Conservation (phyloP, 2,888 invertebrate genomes). For the Amorpha juglandis region DNA sequence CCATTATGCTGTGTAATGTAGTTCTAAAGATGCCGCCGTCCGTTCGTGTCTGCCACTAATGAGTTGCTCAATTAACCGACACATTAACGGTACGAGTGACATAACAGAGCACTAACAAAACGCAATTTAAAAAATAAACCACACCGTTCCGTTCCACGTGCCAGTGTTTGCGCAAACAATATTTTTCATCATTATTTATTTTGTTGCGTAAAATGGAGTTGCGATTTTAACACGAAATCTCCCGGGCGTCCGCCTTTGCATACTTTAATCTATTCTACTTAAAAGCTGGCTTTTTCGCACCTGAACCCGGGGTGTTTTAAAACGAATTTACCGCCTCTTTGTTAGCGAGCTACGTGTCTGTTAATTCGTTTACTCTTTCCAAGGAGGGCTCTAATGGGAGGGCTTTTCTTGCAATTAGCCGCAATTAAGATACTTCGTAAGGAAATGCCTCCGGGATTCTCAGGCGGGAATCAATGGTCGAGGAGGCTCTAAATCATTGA, state of each 20-base stretch:
- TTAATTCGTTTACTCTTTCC: conserved; percentile 81
- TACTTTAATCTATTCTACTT: conserved; percentile 75
- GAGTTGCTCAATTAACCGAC: conserved; percentile 67
- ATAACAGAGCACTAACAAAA: conserved; percentile 31
- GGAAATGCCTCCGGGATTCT: conserved; percentile 57
- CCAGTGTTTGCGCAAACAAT: conserved; percentile 34
- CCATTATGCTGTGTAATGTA: conserved; percentile 34
- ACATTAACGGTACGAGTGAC: conserved; percentile 31
- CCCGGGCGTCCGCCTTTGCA: conserved; percentile 46
- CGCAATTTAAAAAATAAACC: conserved; percentile 29
- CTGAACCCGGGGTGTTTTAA: conserved; percentile 73
- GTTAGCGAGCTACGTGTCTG: conserved; percentile 69
- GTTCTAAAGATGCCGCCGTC: conserved; percentile 56
- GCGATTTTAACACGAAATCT: conserved; percentile 46
- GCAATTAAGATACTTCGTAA: conserved; percentile 76
- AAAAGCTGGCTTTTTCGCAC: conserved; percentile 74
- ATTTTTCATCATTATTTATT: conserved; percentile 42
- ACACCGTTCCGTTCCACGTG: conserved; percentile 22
- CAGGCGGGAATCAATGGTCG: conserved; percentile 46
- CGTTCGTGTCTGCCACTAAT: conserved; percentile 60
- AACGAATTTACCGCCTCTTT: conserved; percentile 74
- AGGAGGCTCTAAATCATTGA: conserved; percentile 52
- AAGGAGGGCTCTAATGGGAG: conserved; percentile 69
- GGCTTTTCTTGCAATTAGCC: conserved; percentile 80
- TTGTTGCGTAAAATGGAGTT: conserved; percentile 47